phyloP scores from a whole-genome alignment of 2,888 invertebrate genomes.

The Dicyrtoma fusca region DNA sequence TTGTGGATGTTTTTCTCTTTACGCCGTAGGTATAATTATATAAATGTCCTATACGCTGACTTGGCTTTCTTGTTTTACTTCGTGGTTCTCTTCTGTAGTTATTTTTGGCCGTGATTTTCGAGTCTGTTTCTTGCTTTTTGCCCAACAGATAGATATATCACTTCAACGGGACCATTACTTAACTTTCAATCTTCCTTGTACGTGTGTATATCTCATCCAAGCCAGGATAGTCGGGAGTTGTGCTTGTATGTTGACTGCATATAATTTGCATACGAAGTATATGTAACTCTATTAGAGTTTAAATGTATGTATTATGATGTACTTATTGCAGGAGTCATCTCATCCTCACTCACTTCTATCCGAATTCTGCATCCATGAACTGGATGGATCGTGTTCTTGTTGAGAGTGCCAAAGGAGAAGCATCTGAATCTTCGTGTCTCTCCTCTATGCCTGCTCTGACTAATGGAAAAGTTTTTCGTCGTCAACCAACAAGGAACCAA shows the following conservation, averaged over 20 bases:
- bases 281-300: too few relatives aligned
- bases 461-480: slow-evolving; percentile 34
- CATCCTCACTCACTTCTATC: slow-evolving; percentile 1
- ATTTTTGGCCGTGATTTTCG: slow-evolving; percentile 11
- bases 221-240: too few relatives aligned
- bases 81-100: slow-evolving; percentile 5
- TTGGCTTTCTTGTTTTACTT: neutral
- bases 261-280: too few relatives aligned
- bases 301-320: neutral
- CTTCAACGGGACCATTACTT: slow-evolving; percentile 6
- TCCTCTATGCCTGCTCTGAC: slow-evolving; percentile 7
- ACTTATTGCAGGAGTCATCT: neutral
- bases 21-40: neutral
- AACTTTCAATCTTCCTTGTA: neutral
- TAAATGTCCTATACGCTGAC: too few relatives aligned
- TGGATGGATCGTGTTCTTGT: neutral
- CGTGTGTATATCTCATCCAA: neutral
- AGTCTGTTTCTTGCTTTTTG: neutral
- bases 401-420: neutral
- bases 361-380: neutral
- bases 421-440: neutral
- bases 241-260: too few relatives aligned
- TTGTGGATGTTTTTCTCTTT: neutral
- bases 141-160: neutral
- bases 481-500: neutral